A percentile compares a stretch with the other conserved stretches of the same genome.
These are phyloP conservation scores for Pholis gunnellus DNA, from an alignment of 2,113 vertebrate genomes.

Conservation along the genomic window DNA sequence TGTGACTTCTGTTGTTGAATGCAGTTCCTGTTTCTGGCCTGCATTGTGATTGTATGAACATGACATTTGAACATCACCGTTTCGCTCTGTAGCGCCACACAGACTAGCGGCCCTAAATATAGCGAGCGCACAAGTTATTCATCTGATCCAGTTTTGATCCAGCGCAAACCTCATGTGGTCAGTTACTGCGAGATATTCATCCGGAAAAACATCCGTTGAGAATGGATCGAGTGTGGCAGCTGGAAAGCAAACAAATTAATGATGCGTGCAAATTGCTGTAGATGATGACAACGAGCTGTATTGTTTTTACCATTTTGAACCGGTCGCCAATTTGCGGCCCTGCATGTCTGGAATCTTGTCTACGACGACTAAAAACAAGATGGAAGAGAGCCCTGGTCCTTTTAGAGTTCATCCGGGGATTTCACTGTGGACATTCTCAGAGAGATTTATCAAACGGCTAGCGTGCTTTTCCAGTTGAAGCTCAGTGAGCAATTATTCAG, in stretches of 20 bases:
- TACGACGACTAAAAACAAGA: neutral
- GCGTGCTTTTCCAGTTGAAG: neutral
- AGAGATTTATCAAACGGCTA: neutral
- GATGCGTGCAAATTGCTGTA: neutral
- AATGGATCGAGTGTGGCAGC: neutral
- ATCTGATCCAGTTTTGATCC: conserved; percentile 21
- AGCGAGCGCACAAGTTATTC: neutral
- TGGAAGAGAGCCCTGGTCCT: neutral
- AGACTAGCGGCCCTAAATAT: neutral
- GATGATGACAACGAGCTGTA: neutral
- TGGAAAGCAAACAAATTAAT: conserved; percentile 18
- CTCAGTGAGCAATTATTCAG: neutral
- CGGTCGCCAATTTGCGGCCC: neutral
- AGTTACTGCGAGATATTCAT: conserved; percentile 16
- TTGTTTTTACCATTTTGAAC: neutral
- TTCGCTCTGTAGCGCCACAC: neutral
- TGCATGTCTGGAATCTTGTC: neutral
- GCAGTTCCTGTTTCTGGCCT: conserved; percentile 19
- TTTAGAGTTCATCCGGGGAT: neutral
- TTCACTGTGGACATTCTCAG: neutral
- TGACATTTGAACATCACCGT: too few species aligned
- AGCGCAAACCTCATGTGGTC: conserved; percentile 31
- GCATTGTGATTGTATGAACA: neutral
- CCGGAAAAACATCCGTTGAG: neutral
- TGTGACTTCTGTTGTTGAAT: conserved; percentile 11